phyloP scores from a whole-genome alignment of 2,888 invertebrate species.

The Teleogryllus oceanicus region DNA sequence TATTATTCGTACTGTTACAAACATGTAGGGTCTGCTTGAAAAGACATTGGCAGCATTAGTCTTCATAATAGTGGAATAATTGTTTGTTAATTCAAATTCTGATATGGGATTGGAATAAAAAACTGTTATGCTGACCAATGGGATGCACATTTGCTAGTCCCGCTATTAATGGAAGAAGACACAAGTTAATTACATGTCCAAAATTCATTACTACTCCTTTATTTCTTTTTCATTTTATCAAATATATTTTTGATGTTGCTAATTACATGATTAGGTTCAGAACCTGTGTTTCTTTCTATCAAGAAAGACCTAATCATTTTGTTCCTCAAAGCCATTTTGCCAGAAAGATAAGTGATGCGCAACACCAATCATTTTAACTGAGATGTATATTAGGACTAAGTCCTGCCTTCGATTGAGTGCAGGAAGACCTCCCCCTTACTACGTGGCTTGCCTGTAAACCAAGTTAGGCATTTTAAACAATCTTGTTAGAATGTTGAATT shows the following conservation, averaged over 20 bases:
- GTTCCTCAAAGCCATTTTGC: conserved; percentile 18
- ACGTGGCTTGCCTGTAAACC: neutral
- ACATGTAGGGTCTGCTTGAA: neutral
- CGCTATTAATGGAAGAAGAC: too few relatives aligned
- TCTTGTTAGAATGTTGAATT: neutral
- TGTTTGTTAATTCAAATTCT: too few relatives aligned
- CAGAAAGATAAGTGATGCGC: neutral
- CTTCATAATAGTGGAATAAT: too few relatives aligned
- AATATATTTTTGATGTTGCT: too few relatives aligned
- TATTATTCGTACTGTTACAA: neutral
- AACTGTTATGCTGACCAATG: too few relatives aligned
- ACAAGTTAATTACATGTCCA: too few relatives aligned
- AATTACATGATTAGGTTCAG: neutral
- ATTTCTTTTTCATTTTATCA: too few relatives aligned
- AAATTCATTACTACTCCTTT: too few relatives aligned
- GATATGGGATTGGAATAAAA: too few relatives aligned
- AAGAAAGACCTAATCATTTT: neutral
- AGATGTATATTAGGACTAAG: neutral
- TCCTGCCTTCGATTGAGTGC: neutral
- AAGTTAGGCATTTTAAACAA: neutral
- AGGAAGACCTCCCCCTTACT: neutral
- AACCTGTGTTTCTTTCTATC: neutral
- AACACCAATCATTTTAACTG: conserved; percentile 2
- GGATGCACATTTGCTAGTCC: too few relatives aligned
- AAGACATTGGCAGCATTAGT: neutral